phyloP scores from a whole-genome alignment of 2,888 invertebrate species.

The Notodonta dromedarius region DNA sequence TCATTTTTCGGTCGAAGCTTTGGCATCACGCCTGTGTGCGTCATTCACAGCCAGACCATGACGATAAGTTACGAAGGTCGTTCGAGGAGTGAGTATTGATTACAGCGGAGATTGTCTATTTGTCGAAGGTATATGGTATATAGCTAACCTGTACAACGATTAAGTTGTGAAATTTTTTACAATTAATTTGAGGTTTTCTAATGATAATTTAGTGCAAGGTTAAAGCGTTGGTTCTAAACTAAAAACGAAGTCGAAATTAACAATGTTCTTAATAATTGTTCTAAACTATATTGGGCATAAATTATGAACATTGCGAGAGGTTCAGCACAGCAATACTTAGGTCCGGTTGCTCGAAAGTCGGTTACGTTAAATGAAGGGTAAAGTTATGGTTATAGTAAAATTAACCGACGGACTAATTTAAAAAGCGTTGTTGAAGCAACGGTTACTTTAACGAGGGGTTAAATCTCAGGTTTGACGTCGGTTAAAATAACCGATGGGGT shows the following conservation, averaged over 20 bases:
- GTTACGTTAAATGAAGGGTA: too few relatives aligned
- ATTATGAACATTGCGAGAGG: too few relatives aligned
- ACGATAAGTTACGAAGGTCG: constrained; percentile 25
- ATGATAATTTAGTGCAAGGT: not conserved
- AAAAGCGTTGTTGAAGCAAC: too few relatives aligned
- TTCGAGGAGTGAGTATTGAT: constrained; percentile 18
- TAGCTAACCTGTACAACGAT: not conserved
- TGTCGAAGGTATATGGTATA: constrained; percentile 6
- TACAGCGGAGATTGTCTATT: constrained; percentile 20
- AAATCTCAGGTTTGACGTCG: too few relatives aligned
- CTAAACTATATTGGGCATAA: not conserved
- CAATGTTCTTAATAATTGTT: not conserved
- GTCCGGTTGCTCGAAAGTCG: too few relatives aligned
- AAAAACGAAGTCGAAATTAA: not conserved
- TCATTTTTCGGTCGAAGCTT: constrained; percentile 25
- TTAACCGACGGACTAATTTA: too few relatives aligned
- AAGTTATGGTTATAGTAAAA: too few relatives aligned
- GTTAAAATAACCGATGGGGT: too few relatives aligned
- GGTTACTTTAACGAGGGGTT: too few relatives aligned
- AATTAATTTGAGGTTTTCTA: not conserved
- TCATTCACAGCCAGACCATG: constrained; percentile 25
- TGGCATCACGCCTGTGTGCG: constrained; percentile 41
- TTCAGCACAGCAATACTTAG: too few relatives aligned
- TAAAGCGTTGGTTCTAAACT: too few relatives aligned
- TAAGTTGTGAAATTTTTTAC: not conserved